These are phyloP conservation scores for Phaetusa simplex DNA, from an alignment of 2,113 vertebrate genomes.

Conservation along the genomic window DNA sequence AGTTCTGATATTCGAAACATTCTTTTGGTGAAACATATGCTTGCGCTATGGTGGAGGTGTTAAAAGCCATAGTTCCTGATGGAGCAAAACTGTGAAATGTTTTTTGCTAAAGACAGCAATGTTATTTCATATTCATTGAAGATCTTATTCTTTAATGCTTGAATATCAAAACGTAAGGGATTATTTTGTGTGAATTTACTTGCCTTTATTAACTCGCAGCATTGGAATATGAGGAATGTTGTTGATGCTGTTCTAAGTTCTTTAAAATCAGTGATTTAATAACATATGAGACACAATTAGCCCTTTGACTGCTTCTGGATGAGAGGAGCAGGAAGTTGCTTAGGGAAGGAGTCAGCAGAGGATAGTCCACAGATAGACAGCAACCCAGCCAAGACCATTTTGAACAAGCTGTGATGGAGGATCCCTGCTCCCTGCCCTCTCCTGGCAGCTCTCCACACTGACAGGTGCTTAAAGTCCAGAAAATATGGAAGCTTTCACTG, in stretches of 20 bases:
- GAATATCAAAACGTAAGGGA: background rate
- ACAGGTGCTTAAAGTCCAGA: background rate
- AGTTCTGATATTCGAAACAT: background rate
- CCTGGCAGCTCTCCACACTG: background rate
- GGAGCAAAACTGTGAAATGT: background rate
- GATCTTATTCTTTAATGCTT: background rate
- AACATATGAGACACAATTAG: background rate
- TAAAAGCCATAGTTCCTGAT: background rate
- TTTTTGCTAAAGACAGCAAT: background rate
- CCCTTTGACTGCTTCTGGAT: background rate
- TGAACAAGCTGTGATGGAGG: background rate
- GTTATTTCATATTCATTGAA: background rate
- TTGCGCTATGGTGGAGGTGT: background rate
- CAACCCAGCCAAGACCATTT: background rate
- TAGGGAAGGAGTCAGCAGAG: background rate
- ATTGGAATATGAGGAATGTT: background rate
- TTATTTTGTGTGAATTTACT: background rate
- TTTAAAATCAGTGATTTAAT: background rate
- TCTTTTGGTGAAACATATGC: background rate
- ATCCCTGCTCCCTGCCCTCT: background rate
- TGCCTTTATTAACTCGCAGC: background rate
- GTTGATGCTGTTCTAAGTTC: background rate
- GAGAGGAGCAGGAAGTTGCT: background rate
- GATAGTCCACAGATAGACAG: background rate
- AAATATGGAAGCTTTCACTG: background rate